These are phyloP conservation scores for Dryas iulia DNA, from an alignment of 1,140 invertebrate genomes.

Conservation along the genomic window DNA sequence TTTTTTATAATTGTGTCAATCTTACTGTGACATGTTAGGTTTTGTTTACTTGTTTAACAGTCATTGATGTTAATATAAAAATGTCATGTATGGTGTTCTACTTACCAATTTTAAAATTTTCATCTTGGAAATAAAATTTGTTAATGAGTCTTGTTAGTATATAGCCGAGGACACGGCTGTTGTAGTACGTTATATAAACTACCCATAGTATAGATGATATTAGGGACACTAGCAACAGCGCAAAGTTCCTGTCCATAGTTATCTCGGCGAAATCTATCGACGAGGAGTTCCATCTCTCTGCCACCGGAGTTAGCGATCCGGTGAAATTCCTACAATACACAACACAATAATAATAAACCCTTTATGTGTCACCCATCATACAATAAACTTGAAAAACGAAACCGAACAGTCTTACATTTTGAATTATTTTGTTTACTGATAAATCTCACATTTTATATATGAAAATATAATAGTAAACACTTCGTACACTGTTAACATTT, in stretches of 20 bases:
- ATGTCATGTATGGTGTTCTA: slow-evolving; percentile 33
- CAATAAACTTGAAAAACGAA: slow-evolving; percentile 32
- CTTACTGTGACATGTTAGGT: too few relatives aligned
- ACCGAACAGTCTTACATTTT: slow-evolving; percentile 54
- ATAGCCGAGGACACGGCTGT: slow-evolving; percentile 94
- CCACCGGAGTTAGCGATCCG: slow-evolving; percentile 69
- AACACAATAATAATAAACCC: slow-evolving; percentile 52
- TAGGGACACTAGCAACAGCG: slow-evolving; percentile 88
- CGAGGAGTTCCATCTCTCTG: slow-evolving; percentile 80
- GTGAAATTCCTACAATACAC: slow-evolving; percentile 65
- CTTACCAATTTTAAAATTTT: slow-evolving; percentile 95
- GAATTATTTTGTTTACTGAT: slow-evolving; percentile 36
- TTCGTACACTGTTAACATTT: slow-evolving; percentile 45
- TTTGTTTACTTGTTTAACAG: too few relatives aligned
- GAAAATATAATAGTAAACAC: slow-evolving; percentile 28
- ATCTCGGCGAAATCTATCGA: slow-evolving; percentile 85
- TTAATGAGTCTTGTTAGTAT: slow-evolving; percentile 95
- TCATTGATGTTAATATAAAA: too few relatives aligned
- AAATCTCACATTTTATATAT: slow-evolving; percentile 59
- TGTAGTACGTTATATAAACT: slow-evolving; percentile 97
- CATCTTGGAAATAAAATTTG: slow-evolving; percentile 90
- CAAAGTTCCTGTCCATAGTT: slow-evolving; percentile 91
- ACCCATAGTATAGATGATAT: slow-evolving; percentile 92
- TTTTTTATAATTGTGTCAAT: too few relatives aligned
- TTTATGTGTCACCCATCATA: slow-evolving; percentile 41